Conservation (phyloP, 2,797 vertebrate species). For the Pseudocheirus occidentalis region DNA sequence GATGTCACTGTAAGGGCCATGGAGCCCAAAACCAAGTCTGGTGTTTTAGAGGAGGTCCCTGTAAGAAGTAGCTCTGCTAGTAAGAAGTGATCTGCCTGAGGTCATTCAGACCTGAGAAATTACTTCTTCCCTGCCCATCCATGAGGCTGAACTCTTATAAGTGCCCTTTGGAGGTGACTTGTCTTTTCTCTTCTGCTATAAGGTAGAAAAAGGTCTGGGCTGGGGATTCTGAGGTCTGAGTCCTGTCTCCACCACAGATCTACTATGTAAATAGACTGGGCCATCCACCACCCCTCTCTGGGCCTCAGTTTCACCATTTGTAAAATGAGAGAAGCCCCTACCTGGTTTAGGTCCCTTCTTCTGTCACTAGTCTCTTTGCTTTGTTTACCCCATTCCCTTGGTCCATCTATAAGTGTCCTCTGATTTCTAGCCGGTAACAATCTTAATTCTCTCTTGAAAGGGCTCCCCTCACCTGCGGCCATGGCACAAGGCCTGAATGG, state of each 20-base stretch:
- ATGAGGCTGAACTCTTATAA: neutral
- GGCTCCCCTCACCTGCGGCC: neutral
- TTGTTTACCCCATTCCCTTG: neutral
- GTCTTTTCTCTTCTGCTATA: neutral
- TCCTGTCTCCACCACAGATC: neutral
- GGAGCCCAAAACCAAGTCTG: neutral
- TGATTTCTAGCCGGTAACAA: neutral
- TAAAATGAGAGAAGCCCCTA: neutral
- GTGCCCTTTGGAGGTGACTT: neutral
- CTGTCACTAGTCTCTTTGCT: neutral
- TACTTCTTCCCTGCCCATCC: neutral
- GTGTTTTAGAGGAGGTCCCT: neutral
- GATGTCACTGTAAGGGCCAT: neutral
- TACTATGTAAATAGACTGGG: neutral
- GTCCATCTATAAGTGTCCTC: neutral
- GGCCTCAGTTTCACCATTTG: neutral
- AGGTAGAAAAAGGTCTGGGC: neutral
- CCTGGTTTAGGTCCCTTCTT: neutral
- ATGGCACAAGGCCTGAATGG: neutral
- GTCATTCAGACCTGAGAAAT: neutral
- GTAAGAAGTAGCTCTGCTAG: neutral
- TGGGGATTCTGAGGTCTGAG: neutral
- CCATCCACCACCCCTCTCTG: neutral
- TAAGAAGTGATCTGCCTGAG: neutral
- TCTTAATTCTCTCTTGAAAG: neutral